phyloP scores from a whole-genome alignment of 2,113 vertebrate genomes.

The Ciconia stormi region DNA sequence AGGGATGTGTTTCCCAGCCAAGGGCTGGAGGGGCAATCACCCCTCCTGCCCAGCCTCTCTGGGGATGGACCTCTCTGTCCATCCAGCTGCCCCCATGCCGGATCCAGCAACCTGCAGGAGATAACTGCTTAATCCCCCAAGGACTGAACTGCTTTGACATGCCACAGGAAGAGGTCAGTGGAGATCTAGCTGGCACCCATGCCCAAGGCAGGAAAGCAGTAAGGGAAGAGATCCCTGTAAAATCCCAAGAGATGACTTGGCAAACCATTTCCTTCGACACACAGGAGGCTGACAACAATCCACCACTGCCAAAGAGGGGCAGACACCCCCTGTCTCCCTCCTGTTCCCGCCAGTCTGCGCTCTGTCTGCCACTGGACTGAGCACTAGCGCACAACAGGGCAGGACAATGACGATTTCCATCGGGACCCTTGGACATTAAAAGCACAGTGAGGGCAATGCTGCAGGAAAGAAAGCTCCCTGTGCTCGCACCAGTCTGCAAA shows the following conservation, averaged over 20 bases:
- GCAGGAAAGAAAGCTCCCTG: neutral
- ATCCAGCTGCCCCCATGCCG: neutral
- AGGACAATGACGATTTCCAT: fast-evolving
- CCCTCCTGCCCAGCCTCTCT: neutral
- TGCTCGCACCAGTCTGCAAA: neutral
- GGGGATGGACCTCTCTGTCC: neutral
- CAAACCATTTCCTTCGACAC: neutral
- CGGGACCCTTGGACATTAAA: fast-evolving
- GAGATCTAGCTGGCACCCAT: neutral
- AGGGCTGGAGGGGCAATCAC: neutral
- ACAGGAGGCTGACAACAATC: neutral
- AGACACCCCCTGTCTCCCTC: neutral
- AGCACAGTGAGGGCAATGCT: fast-evolving
- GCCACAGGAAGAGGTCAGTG: neutral
- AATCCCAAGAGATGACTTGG: neutral
- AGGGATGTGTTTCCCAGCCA: neutral
- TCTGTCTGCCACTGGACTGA: neutral
- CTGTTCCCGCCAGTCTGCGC: neutral
- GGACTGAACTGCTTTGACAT: neutral
- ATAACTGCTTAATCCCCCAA: neutral
- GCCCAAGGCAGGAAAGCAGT: neutral
- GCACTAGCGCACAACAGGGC: fast-evolving
- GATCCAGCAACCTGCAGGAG: neutral
- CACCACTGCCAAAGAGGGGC: neutral
- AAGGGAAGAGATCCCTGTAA: neutral